Evolutionary conservation across 2,797 vertebrate genomes (phyloP), one percentile per base, ranked within the genome.

Genomic region (Acipenser oxyrinchus): DNA sequence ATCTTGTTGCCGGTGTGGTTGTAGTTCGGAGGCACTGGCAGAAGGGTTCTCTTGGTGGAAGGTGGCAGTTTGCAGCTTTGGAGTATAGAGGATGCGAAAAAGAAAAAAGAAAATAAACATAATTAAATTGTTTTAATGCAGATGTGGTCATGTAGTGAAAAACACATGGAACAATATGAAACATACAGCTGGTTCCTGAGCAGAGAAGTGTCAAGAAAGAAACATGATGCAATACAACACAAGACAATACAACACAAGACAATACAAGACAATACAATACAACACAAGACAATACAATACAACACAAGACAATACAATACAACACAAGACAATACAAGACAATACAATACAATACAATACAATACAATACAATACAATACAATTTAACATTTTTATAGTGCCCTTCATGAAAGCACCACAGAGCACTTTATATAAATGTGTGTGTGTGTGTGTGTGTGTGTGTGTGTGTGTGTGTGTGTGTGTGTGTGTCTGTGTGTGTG

Each of bases 1-100:
- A 98, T 91, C 80, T 80, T 89, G 85, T 98, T 99, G 83, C 90
- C 89, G 73, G 77, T 3, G 64, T 80, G 85, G 74, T 83, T 91
- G 76, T 75, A 71, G 65, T 78, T 78, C 71, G 86, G 49, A 76
- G 78, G 82, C 83, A 93, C 75, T 6, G 77, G 68, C 75, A 90
- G 87, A 69, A 86, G 72, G 10, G 67, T 83, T 82, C 90, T 93
- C 52, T 85, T 82, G 0, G 79, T 87, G 62, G 81, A 84, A 69
- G 84, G 80, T 61, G 79, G 82, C 78, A 71, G 78, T 73, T 79
- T 72, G 73, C 88, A 90, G 86, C 90, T 91, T 83, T 37, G 7
- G 18, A 18, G 48, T 71, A 73, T 69, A 72, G 76, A 67, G 69
- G 81, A 66, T 66, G 61, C 65, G 68, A 18, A 18, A 18, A 18